Percentiles rank a stretch among this genome's conserved stretches.
Conservation (phyloP, 2,888 invertebrate species). For the Lottia scabra region DNA sequence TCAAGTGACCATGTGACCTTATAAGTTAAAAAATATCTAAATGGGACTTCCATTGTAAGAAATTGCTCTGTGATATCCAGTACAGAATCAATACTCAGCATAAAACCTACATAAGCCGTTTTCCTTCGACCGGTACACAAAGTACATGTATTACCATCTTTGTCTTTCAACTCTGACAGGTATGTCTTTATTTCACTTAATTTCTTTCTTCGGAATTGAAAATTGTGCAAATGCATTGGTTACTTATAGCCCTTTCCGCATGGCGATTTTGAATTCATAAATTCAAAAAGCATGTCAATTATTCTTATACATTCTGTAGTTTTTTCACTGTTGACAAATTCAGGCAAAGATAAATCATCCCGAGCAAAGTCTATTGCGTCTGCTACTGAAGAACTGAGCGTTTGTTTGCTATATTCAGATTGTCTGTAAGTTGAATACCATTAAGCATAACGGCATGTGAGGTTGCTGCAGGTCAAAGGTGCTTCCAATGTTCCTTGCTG, state of each 20-base stretch:
- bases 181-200: not conserved
- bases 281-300: slow-evolving; percentile 3
- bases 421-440: no score
- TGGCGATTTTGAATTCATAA: slow-evolving; percentile 3
- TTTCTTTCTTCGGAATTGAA: not conserved
- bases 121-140: not conserved
- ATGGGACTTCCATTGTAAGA: not conserved
- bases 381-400: slow-evolving; percentile 7
- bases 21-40: slow-evolving; percentile 8
- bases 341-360: slow-evolving; percentile 5
- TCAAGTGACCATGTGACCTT: slow-evolving; percentile 10
- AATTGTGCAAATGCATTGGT: not conserved
- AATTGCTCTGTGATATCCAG: not conserved
- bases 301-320: no score
- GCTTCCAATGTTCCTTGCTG: no score
- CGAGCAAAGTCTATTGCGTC: slow-evolving; percentile 12
- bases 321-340: no score
- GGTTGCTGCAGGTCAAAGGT: no score
- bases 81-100: slow-evolving; percentile 2
- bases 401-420: not conserved
- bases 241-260: slow-evolving; percentile 4
- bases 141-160: not conserved
- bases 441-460: no score
- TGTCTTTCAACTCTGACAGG: no score
- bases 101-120: slow-evolving; percentile 10